phyloP scores from a whole-genome alignment of 2,797 vertebrate genomes.

The Myotis daubentonii region DNA sequence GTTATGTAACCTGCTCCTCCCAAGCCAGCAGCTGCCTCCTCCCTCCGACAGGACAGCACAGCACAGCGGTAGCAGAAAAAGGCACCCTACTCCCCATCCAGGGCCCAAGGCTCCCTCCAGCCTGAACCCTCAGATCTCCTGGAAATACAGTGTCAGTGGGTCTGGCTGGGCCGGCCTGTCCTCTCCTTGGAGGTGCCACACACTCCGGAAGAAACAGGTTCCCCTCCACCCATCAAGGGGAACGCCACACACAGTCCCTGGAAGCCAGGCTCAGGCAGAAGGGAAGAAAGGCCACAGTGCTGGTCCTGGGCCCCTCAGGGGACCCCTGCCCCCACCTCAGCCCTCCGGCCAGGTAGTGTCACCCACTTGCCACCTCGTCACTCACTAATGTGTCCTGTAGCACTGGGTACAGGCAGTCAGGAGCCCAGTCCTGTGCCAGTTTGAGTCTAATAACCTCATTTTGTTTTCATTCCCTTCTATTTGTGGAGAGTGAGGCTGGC shows the following conservation, averaged over 20 bases:
- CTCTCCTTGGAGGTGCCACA: not conserved
- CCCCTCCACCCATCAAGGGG: not conserved
- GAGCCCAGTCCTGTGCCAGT: not conserved
- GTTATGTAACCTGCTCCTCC: conserved; percentile 82
- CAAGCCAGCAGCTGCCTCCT: conserved; percentile 65
- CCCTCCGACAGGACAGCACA: not conserved
- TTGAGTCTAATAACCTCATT: not conserved
- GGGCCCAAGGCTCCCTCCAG: not conserved
- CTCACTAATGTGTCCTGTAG: not conserved
- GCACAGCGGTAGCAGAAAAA: not conserved
- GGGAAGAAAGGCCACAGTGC: not conserved
- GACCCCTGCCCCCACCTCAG: not conserved
- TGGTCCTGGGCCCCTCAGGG: not conserved
- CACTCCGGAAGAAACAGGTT: not conserved
- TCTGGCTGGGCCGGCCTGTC: not conserved
- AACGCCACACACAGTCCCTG: not conserved
- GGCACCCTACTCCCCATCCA: not conserved
- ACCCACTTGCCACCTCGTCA: not conserved
- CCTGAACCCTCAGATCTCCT: not conserved
- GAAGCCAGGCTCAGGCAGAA: not conserved
- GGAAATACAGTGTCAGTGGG: not conserved
- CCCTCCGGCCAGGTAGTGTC: not conserved
- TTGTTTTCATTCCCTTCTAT: conserved; percentile 66
- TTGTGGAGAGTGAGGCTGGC: conserved; percentile 64
- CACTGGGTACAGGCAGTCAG: not conserved